Percentiles rank a stretch among this genome's conserved stretches.
Evolutionary conservation across 2,888 invertebrate species (phyloP).

Genomic region (Pandemis heparana): DNA sequence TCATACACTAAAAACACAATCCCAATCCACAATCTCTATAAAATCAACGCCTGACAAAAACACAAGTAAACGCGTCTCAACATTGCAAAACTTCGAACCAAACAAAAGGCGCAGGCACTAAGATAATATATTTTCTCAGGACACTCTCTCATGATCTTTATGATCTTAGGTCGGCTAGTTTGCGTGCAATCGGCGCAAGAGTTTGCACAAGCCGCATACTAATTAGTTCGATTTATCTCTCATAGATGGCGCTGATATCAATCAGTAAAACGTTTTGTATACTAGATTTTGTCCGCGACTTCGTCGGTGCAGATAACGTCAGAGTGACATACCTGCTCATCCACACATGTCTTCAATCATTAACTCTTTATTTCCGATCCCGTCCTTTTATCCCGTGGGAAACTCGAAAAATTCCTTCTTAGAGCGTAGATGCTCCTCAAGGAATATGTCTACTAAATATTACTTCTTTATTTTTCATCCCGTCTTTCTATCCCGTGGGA

Average conservation of each 20-base stretch:
- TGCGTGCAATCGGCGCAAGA: conserved; percentile 13
- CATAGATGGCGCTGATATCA: conserved; percentile 23
- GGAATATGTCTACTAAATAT: too few species aligned
- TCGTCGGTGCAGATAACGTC: too few species aligned
- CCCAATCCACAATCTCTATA: not conserved
- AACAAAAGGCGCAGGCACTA: not conserved
- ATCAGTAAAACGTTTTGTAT: not conserved
- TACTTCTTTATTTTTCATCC: too few species aligned
- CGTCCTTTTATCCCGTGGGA: too few species aligned
- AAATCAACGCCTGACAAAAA: conserved; percentile 13
- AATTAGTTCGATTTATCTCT: not conserved
- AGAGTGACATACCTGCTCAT: too few species aligned
- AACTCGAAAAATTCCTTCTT: too few species aligned
- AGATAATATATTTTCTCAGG: conserved; percentile 9
- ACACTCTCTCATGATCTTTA: conserved; percentile 16
- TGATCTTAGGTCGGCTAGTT: conserved; percentile 21
- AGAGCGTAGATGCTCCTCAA: too few species aligned
- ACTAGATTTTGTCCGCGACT: too few species aligned
- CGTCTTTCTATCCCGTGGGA: too few species aligned
- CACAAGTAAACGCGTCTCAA: not conserved
- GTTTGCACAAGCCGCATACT: conserved; percentile 2
- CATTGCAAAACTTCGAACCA: conserved; percentile 10
- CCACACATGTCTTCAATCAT: too few species aligned
- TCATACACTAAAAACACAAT: not conserved
- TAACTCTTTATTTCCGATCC: too few species aligned